Conservation (phyloP, 2,113 vertebrate genomes). For the Clarias macrocephalus region DNA sequence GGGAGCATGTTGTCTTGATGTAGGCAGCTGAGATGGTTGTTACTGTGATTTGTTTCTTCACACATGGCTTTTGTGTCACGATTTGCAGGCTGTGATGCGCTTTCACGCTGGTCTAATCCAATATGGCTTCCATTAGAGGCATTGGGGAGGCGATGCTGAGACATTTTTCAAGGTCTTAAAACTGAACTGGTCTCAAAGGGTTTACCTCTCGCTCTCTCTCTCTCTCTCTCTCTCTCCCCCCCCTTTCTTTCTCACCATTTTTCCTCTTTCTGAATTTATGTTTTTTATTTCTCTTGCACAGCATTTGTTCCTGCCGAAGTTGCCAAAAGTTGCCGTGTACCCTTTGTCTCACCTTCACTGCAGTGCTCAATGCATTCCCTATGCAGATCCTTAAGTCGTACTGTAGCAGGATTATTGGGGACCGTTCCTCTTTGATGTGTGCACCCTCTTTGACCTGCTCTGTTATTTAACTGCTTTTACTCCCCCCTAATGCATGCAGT, state of each 20-base stretch:
- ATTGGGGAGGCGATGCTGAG: constrained; percentile 25
- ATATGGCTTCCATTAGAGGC: constrained; percentile 56
- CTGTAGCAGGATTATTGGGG: constrained; percentile 29
- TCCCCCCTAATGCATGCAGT: constrained; percentile 26
- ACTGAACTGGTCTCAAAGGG: constrained; percentile 21
- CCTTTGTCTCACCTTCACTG: constrained; percentile 34
- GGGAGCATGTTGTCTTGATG: constrained; percentile 37
- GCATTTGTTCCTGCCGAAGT: neutral
- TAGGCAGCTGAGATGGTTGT: constrained; percentile 27
- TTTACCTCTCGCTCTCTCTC: neutral
- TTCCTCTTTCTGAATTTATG: neutral
- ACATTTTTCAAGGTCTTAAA: constrained; percentile 37
- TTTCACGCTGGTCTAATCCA: constrained; percentile 50
- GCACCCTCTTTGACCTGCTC: constrained; percentile 27
- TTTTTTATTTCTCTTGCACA: constrained; percentile 12
- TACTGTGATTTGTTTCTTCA: constrained; percentile 43
- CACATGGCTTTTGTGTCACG: constrained; percentile 12
- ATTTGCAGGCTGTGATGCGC: constrained; percentile 22
- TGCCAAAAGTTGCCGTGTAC: constrained; percentile 1
- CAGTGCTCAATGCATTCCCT: constrained; percentile 23
- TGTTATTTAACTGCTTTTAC: constrained; percentile 35
- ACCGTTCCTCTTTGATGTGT: constrained; percentile 37
- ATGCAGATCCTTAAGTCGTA: constrained; percentile 10
- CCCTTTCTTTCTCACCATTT: neutral
- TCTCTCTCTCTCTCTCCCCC: neutral